Base-by-base conservation (phyloP, 37 sponge, comb jelly and placozoan genomes). In the Ianthella basta region DNA sequence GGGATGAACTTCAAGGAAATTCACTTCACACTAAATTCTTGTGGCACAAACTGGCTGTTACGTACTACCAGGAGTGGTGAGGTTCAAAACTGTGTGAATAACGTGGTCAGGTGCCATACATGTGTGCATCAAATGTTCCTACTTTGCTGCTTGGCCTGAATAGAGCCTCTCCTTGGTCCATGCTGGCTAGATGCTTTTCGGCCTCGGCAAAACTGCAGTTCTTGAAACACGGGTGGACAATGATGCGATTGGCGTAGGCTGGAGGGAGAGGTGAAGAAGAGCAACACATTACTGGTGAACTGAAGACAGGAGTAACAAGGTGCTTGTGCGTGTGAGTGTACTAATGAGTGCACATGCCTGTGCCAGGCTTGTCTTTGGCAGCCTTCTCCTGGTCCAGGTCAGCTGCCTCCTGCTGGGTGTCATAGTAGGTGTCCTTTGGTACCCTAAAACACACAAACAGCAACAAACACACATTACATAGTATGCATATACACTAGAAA, bases 91-190 rank as follows among this genome's bases (percentile, higher is more conserved):
- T 10, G 50, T 8, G 8, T 44, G 50, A 3, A 44, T 8, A 8
- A 44, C 3, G 50, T 44, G 8, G 50, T 8, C 29, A 59, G 6
- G 14, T 16, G 25, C 30, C 60, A 40, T 20, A 25, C 20, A 81
- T 6, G 82, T 4, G 33, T 30, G 63, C 16, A 33, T 59, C 16
- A 81, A 53, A 4, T 21, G 13, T 83, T 53, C 64, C 55, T 70
- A 94, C 99, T 85, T 95, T 94, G 55, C 92, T 89, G 37, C 97
- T 97, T 0, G 99, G 99, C 87, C 99, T 88, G 59, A 98, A 95
- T 44, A 98, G 88, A 75, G 89, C 90, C n/a, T 96, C 97, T 55
- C 99, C 99, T 59, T 86, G 88, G 0, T 96, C 92, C 82, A 90
- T 66, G 15, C 64, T 68, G 15, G 84, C 88, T 41, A 98, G 83